phyloP scores from a whole-genome alignment of 2,113 vertebrate species.

The Sphyrna mokarran region DNA sequence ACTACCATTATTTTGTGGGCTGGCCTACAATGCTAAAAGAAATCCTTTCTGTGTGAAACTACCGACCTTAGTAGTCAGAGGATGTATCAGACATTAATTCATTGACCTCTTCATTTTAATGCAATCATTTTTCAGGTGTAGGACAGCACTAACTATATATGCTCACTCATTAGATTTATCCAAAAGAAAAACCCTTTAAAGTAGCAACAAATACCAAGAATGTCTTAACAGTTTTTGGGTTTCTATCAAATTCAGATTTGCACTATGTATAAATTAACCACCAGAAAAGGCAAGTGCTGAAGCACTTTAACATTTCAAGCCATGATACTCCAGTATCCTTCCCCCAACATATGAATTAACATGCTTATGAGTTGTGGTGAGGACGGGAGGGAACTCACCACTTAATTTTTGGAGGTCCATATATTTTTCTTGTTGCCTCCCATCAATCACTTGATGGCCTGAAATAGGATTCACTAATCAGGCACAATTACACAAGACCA shows the following conservation, averaged over 20 bases:
- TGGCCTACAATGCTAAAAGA: neutral
- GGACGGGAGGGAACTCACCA: neutral
- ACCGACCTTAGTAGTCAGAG: neutral
- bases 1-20: constrained; percentile 15
- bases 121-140: constrained; percentile 51
- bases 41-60: neutral
- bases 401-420: neutral
- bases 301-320: neutral
- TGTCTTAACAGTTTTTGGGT: constrained; percentile 23
- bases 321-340: neutral
- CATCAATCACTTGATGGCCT: neutral
- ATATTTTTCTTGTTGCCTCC: neutral
- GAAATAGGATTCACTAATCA: neutral
- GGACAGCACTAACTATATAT: neutral
- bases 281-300: neutral
- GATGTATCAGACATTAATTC: neutral
- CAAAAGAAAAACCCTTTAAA: neutral
- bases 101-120: constrained; percentile 44
- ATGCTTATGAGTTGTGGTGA: neutral
- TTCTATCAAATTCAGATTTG: constrained; percentile 18
- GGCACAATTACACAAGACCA: neutral
- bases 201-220: constrained; percentile 12
- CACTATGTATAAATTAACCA: constrained; percentile 27
- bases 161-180: neutral
- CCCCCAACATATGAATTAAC: neutral